These are phyloP conservation scores for Phalloptychus januarius DNA, from an alignment of 2,797 vertebrate genomes.

Conservation along the genomic window DNA sequence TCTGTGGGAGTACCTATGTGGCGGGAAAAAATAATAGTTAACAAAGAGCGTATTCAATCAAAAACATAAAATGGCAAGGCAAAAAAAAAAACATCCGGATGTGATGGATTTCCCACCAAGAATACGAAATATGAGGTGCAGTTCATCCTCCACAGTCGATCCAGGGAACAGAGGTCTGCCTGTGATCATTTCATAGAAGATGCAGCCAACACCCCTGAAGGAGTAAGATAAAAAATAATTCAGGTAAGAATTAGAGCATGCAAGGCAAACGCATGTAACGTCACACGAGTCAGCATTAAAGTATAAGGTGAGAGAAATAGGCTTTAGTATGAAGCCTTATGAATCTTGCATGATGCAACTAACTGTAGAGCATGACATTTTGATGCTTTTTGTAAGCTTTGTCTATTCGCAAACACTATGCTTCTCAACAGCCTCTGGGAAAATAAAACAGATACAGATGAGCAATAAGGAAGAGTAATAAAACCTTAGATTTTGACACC, in stretches of 20 bases:
- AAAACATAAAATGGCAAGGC: not conserved
- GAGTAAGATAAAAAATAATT: not conserved
- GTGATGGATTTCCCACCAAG: conserved; percentile 70
- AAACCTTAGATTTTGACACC: not conserved
- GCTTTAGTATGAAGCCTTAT: not conserved
- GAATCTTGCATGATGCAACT: not conserved
- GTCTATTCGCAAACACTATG: not conserved
- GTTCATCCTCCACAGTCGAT: conserved; percentile 84
- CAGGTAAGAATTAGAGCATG: not conserved
- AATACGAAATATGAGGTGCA: conserved; percentile 85
- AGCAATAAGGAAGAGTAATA: not conserved
- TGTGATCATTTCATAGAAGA: conserved; percentile 87
- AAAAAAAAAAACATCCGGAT: not conserved
- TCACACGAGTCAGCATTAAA: not conserved
- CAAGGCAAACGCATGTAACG: not conserved
- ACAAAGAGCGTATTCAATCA: not conserved
- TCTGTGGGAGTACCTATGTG: conserved; percentile 83
- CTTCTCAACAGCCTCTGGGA: not conserved
- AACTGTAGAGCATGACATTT: not conserved
- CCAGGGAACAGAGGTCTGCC: conserved; percentile 85
- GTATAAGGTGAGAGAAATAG: not conserved
- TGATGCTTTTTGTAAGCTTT: not conserved
- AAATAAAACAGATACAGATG: not conserved
- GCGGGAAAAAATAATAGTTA: conserved; percentile 7
- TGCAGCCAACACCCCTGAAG: conserved; percentile 85